phyloP scores from a whole-genome alignment of 2,797 vertebrate species.

The Tragelaphus oryx region DNA sequence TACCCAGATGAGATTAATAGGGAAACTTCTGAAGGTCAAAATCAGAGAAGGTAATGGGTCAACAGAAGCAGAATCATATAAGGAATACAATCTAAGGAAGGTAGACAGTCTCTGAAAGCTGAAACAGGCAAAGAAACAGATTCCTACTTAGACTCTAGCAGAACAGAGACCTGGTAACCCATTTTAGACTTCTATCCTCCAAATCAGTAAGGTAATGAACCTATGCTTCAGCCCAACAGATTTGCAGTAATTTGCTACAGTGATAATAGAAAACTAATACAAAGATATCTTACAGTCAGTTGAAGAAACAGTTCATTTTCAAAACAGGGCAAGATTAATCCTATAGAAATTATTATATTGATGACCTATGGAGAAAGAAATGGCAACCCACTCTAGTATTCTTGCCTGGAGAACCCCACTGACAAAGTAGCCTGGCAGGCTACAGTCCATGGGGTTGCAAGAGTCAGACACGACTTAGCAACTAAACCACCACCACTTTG shows the following conservation, averaged over 20 bases:
- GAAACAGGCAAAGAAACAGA: background rate
- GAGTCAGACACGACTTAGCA: background rate
- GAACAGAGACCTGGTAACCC: background rate
- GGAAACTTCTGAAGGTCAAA: background rate
- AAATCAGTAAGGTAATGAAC: background rate
- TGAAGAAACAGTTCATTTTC: background rate
- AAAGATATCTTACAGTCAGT: background rate
- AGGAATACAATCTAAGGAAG: background rate
- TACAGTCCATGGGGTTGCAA: background rate
- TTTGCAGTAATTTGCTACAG: background rate
- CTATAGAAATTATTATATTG: background rate
- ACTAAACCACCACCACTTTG: background rate
- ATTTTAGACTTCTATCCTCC: background rate
- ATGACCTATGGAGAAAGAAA: background rate
- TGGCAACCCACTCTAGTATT: background rate
- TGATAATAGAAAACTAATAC: background rate
- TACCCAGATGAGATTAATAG: background rate
- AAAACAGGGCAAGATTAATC: background rate
- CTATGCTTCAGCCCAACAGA: background rate
- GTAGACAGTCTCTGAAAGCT: background rate
- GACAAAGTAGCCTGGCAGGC: background rate
- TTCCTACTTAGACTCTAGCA: background rate
- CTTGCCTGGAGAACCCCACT: background rate
- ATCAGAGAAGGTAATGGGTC: background rate
- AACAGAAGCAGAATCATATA: background rate